A percentile compares a stretch with the other conserved stretches of the same genome.
Evolutionary conservation across 2,888 invertebrate species (phyloP).

Genomic region (Heteromurus nitidus): DNA sequence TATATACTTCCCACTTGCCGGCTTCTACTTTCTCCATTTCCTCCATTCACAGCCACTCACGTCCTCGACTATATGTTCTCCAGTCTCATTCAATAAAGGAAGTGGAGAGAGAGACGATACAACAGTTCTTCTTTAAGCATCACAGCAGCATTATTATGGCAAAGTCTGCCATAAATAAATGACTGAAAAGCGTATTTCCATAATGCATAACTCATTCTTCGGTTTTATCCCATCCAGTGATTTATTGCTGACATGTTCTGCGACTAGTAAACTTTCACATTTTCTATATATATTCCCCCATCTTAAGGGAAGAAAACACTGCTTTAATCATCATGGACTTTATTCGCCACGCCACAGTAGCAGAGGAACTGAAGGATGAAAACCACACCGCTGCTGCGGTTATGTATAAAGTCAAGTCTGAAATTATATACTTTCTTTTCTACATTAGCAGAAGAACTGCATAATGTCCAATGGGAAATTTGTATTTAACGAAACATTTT

Average conservation of each 20-base stretch:
- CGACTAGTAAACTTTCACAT: neutral
- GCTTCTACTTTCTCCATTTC: neutral
- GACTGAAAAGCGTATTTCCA: constrained; percentile 40
- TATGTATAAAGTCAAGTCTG: no score
- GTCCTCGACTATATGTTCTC: neutral
- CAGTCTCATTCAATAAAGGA: constrained; percentile 10
- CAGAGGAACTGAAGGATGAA: no score
- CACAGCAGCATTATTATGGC: neutral
- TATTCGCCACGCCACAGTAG: no score
- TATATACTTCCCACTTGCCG: constrained; percentile 18
- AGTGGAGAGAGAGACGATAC: neutral
- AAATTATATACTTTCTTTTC: no score
- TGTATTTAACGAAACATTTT: neutral
- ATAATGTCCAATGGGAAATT: neutral
- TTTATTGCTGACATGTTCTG: constrained; percentile 50
- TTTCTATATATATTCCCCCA: no score
- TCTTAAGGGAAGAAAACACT: no score
- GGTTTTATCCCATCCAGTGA: constrained; percentile 47
- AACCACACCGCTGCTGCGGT: no score
- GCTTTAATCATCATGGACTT: no score
- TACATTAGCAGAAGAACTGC: no score
- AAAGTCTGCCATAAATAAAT: constrained; percentile 13
- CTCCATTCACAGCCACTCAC: constrained; percentile 4
- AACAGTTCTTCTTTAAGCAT: neutral
- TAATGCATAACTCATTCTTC: constrained; percentile 57